These are phyloP conservation scores for Crypturellus tataupa DNA, from an alignment of 2,797 vertebrate genomes.

Conservation along the genomic window DNA sequence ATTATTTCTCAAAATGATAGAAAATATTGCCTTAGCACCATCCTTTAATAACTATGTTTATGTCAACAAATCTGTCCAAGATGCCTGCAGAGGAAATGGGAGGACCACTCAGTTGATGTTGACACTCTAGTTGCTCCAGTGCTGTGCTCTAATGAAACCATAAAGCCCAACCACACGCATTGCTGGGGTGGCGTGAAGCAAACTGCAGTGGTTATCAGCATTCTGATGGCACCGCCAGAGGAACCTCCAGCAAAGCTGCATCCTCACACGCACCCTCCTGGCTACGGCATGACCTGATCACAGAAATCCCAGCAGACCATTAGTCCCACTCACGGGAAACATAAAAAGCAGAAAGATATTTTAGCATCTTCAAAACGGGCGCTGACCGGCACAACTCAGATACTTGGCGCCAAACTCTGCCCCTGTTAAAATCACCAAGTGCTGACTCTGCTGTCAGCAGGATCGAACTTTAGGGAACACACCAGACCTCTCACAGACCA, in stretches of 20 bases:
- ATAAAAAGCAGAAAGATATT: background rate
- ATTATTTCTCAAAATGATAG: background rate
- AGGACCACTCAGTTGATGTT: background rate
- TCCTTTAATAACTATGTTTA: background rate
- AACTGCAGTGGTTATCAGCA: background rate
- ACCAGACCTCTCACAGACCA: background rate
- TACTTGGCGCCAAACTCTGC: background rate
- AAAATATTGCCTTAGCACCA: background rate
- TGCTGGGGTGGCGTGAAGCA: background rate
- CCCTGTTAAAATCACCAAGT: constrained; percentile 36
- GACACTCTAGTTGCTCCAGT: background rate
- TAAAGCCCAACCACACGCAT: rapidly evolving
- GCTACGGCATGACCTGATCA: background rate
- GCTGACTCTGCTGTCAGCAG: background rate
- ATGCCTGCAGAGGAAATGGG: background rate
- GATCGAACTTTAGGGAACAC: background rate
- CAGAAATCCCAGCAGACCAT: constrained; percentile 3
- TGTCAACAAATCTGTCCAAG: background rate
- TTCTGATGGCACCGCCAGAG: background rate
- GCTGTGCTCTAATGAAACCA: background rate
- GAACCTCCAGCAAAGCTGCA: background rate
- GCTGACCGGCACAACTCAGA: constrained; percentile 45
- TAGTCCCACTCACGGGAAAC: background rate
- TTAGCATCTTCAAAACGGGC: background rate
- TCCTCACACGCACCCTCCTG: background rate